Base-by-base conservation (phyloP, 2,113 vertebrate species). In the Hyperoodon ampullatus region DNA sequence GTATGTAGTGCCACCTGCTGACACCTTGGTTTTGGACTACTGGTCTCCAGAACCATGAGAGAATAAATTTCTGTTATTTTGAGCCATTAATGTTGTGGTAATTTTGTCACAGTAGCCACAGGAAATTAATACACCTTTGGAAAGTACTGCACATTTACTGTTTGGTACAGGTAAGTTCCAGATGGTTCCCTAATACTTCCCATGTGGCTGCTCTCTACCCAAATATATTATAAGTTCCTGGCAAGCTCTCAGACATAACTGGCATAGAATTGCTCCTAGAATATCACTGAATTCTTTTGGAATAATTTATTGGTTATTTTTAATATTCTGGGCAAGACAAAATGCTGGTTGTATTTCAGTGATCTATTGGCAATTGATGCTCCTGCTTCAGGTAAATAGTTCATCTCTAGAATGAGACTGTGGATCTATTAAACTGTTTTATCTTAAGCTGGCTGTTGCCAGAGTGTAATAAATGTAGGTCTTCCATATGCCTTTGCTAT, bases 251-350 rank as follows among this genome's bases (percentile, higher is more conserved):
- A 80, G 60, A 84, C 10, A 39, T 44, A 70, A 85, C 30, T 12
- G 39, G 33, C 6, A 93, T 35, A 89, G 35, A 68, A 42, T 19
- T 7, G 60, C 58, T n/a, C 50, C 58, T 84, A 72, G 60, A 92
- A 75, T 74, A 33, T 28, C 71, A 58, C 19, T 70, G 21, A 83
- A 61, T 28, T 95, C 18, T 71, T 85, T 53, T 58, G 55, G 50
- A 85, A 93, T 70, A 93, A 71, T 42, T 58, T 66, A 33, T 60
- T 80, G 18, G 30, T 90, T 88, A 84, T 88, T 95, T 93, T 83
- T 26, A 88, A 94, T 66, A 78, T 50, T 28, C 16, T 30, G 8
- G 18, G 24, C 75, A 12, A 95, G 47, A 66, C 12, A 81, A 92
- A 75, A 74, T 75, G 13, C 74, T 81, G 18, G 5, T 30, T 91